These are phyloP conservation scores for Magallana gigas DNA, from an alignment of 1,140 invertebrate species.

Conservation along the genomic window DNA sequence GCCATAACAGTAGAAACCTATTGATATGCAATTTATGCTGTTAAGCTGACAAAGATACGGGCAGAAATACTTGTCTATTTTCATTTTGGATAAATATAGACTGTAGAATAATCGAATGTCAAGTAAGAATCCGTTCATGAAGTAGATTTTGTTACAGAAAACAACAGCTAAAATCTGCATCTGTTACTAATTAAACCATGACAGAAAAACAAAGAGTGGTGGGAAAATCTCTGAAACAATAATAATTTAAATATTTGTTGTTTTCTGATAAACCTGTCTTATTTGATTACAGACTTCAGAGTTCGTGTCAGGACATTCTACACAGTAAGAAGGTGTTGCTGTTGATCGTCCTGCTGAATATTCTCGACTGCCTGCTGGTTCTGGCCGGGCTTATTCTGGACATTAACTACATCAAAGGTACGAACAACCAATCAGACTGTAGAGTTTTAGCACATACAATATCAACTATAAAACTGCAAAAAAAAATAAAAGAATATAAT, in stretches of 20 bases:
- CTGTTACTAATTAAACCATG: background rate
- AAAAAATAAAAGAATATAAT: too few species aligned
- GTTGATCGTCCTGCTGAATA: constrained; percentile 49
- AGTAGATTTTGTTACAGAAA: background rate
- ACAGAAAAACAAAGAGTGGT: background rate
- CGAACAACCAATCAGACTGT: background rate
- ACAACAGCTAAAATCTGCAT: background rate
- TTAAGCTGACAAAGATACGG: too few species aligned
- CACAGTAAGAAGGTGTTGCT: constrained; percentile 49
- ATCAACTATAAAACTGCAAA: too few species aligned
- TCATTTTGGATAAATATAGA: background rate
- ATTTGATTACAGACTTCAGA: constrained; percentile 25
- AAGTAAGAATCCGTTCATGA: background rate
- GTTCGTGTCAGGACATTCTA: constrained; percentile 39
- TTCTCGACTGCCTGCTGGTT: constrained; percentile 50
- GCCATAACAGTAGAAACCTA: too few species aligned
- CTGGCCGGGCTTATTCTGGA: constrained; percentile 52
- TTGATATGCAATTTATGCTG: too few species aligned
- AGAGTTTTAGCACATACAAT: too few species aligned
- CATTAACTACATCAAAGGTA: constrained; percentile 54
- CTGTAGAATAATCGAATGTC: background rate
- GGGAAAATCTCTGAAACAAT: background rate
- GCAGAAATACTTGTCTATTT: background rate
- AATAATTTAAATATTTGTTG: background rate
- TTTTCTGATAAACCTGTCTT: background rate